Conservation (phyloP, 2,797 vertebrate genomes). For the Coilia nasus region DNA sequence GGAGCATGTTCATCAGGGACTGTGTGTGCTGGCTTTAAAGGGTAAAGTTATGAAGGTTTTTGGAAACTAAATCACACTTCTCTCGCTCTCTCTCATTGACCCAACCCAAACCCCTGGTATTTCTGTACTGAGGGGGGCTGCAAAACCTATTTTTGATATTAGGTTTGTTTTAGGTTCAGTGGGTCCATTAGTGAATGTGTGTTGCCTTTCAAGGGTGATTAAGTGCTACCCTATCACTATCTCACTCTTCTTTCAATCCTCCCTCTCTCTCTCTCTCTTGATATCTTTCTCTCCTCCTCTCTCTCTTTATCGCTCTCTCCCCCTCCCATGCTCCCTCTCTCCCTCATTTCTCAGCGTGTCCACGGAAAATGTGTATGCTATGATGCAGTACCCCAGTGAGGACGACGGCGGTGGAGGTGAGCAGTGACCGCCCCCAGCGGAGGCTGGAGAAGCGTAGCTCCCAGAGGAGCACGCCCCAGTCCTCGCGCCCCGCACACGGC, state of each 20-base stretch:
- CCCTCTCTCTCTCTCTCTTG: not conserved
- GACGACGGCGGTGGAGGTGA: conserved; percentile 64
- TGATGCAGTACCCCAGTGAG: conserved; percentile 74
- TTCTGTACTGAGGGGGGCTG: not conserved
- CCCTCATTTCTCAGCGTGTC: conserved; percentile 53
- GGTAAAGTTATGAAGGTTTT: not conserved
- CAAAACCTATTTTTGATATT: not conserved
- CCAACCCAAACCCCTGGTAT: not conserved
- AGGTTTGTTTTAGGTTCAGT: not conserved
- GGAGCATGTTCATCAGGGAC: not conserved
- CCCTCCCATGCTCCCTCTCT: conserved; percentile 30
- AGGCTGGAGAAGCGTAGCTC: conserved; percentile 52
- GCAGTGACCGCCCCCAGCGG: conserved; percentile 68
- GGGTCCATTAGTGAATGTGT: conserved; percentile 13
- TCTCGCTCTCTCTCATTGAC: too few relatives aligned
- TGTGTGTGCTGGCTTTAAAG: not conserved
- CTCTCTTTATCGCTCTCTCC: conserved; percentile 11
- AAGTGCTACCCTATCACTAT: not conserved
- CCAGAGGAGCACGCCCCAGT: conserved; percentile 56
- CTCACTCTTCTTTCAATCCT: not conserved
- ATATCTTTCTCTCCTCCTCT: conserved; percentile 42
- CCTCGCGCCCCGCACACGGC: conserved; percentile 57
- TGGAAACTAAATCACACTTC: not conserved
- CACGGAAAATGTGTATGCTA: conserved; percentile 76
- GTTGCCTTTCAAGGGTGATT: conserved; percentile 16